Evolutionary conservation across 2,888 invertebrate species (phyloP).

Genomic region (Metalampra italica): DNA sequence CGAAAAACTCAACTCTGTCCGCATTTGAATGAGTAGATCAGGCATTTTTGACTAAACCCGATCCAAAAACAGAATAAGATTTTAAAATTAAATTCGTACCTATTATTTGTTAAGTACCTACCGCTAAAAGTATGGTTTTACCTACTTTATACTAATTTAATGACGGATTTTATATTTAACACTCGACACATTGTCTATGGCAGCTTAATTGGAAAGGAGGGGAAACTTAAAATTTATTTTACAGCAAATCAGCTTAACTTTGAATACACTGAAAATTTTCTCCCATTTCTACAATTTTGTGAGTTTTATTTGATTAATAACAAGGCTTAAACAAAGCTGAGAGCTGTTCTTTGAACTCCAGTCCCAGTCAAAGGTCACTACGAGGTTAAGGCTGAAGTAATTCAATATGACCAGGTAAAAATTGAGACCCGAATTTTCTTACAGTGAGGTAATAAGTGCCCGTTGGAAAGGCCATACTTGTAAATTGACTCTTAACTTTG

Average conservation of each 20-base stretch:
- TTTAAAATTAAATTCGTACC: no score
- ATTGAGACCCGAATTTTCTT: constrained; percentile 12
- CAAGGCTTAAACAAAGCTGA: constrained; percentile 19
- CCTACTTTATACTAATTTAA: no score
- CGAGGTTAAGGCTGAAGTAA: constrained; percentile 29
- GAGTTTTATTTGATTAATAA: constrained; percentile 37
- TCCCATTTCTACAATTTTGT: constrained; percentile 14
- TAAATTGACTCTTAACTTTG: constrained; percentile 3
- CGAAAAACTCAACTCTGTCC: no score
- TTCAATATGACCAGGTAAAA: constrained; percentile 27
- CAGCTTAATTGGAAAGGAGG: no score
- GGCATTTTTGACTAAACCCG: no score
- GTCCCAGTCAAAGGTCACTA: constrained; percentile 30
- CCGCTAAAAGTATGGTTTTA: no score
- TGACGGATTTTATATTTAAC: no score
- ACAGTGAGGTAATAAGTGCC: constrained; percentile 2
- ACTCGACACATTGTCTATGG: no score
- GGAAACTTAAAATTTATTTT: background rate
- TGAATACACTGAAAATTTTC: constrained; percentile 3
- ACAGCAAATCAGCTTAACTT: background rate
- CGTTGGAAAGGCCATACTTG: background rate
- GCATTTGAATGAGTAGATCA: no score
- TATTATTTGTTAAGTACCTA: no score
- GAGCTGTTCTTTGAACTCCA: constrained; percentile 35
- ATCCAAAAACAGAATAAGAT: no score